A percentile compares a stretch with the other conserved stretches of the same genome.
phyloP scores from a whole-genome alignment of 1,140 invertebrate species.

The Hylyphantes graminicola region DNA sequence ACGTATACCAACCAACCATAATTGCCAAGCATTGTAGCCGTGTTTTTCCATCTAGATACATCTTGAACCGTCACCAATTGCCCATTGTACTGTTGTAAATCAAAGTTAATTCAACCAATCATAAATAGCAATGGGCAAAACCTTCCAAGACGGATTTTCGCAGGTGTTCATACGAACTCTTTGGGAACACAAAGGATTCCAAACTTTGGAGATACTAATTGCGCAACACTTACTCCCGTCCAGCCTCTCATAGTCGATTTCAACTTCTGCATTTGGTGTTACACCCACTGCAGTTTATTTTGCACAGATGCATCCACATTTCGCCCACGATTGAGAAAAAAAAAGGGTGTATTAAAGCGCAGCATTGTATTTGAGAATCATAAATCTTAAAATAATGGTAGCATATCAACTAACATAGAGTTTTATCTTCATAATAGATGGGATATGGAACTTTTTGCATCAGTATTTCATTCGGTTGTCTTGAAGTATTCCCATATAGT shows the following conservation, averaged over 20 bases:
- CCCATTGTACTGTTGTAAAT: too few species aligned
- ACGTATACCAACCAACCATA: too few species aligned
- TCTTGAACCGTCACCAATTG: too few species aligned
- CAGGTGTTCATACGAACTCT: too few species aligned
- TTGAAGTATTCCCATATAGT: too few species aligned
- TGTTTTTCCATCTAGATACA: too few species aligned
- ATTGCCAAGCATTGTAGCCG: too few species aligned
- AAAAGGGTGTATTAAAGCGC: slow-evolving; percentile 34
- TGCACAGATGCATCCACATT: slow-evolving; percentile 23
- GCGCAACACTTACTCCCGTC: slow-evolving; percentile 13
- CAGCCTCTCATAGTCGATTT: slow-evolving; percentile 8
- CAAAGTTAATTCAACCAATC: too few species aligned
- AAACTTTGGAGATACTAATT: slow-evolving; percentile 1
- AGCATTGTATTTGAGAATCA: slow-evolving; percentile 30
- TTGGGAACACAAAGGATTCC: neutral
- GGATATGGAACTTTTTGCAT: too few species aligned
- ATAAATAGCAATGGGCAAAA: too few species aligned
- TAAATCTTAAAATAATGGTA: slow-evolving; percentile 32
- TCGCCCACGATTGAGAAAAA: slow-evolving; percentile 10
- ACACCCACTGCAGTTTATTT: slow-evolving; percentile 35
- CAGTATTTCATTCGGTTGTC: too few species aligned
- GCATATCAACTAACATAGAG: slow-evolving; percentile 20
- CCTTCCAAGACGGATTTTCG: too few species aligned
- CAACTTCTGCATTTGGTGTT: slow-evolving; percentile 27
- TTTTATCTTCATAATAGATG: slow-evolving; percentile 17